These are phyloP conservation scores for Leptonema lineaticorne DNA, from an alignment of 1,140 invertebrate species.

Conservation along the genomic window DNA sequence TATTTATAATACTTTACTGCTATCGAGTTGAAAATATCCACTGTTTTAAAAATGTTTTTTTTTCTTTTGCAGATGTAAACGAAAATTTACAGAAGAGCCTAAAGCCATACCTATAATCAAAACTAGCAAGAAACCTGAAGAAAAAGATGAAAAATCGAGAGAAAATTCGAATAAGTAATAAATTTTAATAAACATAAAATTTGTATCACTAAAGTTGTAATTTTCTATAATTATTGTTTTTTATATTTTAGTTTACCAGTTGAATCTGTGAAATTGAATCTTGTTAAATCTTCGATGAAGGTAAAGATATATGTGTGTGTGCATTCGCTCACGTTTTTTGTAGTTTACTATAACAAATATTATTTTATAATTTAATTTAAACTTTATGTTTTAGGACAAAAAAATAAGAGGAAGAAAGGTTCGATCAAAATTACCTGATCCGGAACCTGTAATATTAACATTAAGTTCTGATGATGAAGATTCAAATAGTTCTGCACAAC, in stretches of 20 bases:
- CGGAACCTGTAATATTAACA: constrained; percentile 63
- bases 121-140: constrained; percentile 50
- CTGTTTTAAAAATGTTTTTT: neutral
- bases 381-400: constrained; percentile 32
- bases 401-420: constrained; percentile 34
- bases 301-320: constrained; percentile 41
- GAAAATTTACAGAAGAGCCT: constrained; percentile 60
- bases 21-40: neutral
- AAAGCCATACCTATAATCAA: constrained; percentile 55
- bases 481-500: constrained; percentile 49
- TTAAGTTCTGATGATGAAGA: constrained; percentile 67
- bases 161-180: neutral
- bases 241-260: constrained; percentile 46
- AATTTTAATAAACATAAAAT: neutral
- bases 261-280: constrained; percentile 53
- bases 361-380: neutral
- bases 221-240: constrained; percentile 2
- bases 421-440: constrained; percentile 55
- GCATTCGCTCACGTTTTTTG: neutral
- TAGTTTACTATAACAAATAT: neutral
- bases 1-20: constrained; percentile 41
- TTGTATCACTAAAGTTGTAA: neutral
- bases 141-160: constrained; percentile 49
- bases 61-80: constrained; percentile 52
- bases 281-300: constrained; percentile 52